These are phyloP conservation scores for Catostomus latipinnis DNA, from an alignment of 2,797 vertebrate species.

Conservation along the genomic window DNA sequence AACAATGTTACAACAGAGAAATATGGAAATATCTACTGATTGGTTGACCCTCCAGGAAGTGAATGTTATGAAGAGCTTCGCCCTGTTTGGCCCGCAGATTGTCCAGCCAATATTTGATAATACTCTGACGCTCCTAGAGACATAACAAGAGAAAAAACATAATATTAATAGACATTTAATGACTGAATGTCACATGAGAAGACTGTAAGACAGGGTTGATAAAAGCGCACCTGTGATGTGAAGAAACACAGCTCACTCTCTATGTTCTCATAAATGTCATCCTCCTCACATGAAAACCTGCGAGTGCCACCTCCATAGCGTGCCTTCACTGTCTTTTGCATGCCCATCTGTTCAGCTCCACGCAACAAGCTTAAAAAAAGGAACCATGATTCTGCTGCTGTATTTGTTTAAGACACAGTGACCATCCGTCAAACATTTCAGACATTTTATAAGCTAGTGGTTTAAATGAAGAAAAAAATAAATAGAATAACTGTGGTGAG, in stretches of 20 bases:
- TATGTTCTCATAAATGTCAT: conserved; percentile 97
- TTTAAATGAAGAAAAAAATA: background rate
- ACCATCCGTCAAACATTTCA: conserved; percentile 30
- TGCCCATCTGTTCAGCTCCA: conserved; percentile 91
- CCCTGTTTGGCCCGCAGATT: conserved; percentile 95
- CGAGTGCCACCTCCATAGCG: conserved; percentile 93
- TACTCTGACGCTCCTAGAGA: conserved; percentile 92
- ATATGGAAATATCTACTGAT: conserved; percentile 79
- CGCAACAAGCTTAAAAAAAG: conserved; percentile 85
- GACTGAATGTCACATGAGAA: conserved; percentile 52
- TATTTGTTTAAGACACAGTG: conserved; percentile 16
- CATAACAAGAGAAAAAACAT: conserved; percentile 30
- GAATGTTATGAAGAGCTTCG: conserved; percentile 92
- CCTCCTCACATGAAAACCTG: conserved; percentile 94
- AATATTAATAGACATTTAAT: background rate
- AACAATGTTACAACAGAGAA: conserved; percentile 1
- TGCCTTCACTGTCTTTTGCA: conserved; percentile 89
- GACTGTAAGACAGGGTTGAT: conserved; percentile 93
- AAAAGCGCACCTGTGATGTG: conserved; percentile 88
- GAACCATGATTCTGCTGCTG: conserved; percentile 16
- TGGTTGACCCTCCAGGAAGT: conserved; percentile 94
- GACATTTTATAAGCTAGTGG: background rate
- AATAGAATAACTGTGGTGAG: conserved; percentile 9
- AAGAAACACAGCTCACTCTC: conserved; percentile 96
- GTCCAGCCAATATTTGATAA: conserved; percentile 96